Evolutionary conservation across 2,888 invertebrate genomes (phyloP), one percentile per base, ranked within the genome.

Genomic region (Branchipolynoe longqiensis): DNA sequence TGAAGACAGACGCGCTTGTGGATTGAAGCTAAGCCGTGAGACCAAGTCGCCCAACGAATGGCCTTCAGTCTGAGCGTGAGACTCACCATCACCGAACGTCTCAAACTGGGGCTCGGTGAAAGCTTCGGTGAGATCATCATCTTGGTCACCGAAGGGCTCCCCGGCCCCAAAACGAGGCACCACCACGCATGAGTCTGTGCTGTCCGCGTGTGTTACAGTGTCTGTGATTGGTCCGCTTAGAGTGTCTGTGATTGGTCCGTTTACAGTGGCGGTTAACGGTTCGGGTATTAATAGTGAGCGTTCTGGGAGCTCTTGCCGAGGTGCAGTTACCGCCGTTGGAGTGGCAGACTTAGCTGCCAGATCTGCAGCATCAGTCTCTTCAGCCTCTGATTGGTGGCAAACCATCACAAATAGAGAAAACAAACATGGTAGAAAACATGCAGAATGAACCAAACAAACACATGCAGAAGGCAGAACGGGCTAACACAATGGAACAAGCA

Each of bases 31-130:
- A n/a, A n/a, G n/a, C n/a, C n/a, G n/a, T n/a, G n/a, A n/a, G n/a
- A n/a, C n/a, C n/a, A n/a, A n/a, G n/a, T n/a, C n/a, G n/a, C n/a
- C n/a, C n/a, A n/a, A n/a, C n/a, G n/a, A n/a, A n/a, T n/a, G n/a
- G n/a, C n/a, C n/a, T n/a, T n/a, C n/a, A n/a, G n/a, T n/a, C n/a
- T n/a, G n/a, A n/a, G n/a, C n/a, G 58, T n/a, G 69, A 1, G 78
- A 78, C 78, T 78, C 78, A 78, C 78, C 78, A 78, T 78, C 78
- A 41, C 78, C 78, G 28, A 78, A 78, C 22, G 78, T 78, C 28
- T 78, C 78, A 48, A 78, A 78, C 78, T 78, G 78, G 28, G 78
- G 78, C 28, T 78, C 78, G 41, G 78, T 78, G 78, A 48, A 78
- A 18, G 48, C 14, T 33, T 38, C 38, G 36, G 69, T 22, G n/a